phyloP scores from a whole-genome alignment of 2,113 vertebrate species.

The Ellobius talpinus region DNA sequence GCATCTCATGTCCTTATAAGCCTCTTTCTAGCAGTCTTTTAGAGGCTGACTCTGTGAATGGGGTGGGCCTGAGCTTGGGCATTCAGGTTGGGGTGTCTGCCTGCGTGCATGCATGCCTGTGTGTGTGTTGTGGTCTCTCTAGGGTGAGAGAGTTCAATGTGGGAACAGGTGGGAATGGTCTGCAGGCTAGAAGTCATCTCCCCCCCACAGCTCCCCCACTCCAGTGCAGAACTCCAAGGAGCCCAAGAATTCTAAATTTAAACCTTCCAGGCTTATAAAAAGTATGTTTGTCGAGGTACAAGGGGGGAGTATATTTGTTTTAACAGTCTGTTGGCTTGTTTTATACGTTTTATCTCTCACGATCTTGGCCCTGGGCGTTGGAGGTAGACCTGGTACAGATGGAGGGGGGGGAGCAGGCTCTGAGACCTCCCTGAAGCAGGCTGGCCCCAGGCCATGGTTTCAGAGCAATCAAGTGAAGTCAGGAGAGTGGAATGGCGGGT shows the following conservation, averaged over 20 bases:
- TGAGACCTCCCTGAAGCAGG: background rate
- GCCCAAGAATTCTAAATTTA: constrained; percentile 25
- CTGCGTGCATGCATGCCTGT: background rate
- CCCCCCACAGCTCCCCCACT: background rate
- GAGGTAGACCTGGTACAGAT: background rate
- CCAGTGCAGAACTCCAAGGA: background rate
- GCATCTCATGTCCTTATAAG: background rate
- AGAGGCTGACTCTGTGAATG: background rate
- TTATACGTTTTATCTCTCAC: background rate
- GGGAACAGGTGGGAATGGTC: background rate
- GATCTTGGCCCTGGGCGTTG: background rate
- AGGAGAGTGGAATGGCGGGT: background rate
- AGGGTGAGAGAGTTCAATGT: background rate
- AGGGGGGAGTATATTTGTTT: constrained; percentile 10
- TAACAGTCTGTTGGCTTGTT: constrained; percentile 64
- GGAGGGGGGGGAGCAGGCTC: background rate
- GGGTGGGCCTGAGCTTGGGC: background rate
- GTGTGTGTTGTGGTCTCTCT: background rate
- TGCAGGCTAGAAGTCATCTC: background rate
- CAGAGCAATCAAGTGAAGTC: background rate
- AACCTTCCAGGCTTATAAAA: constrained; percentile 46
- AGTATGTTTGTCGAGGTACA: constrained; percentile 53
- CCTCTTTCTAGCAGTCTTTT: background rate
- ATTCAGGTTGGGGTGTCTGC: background rate
- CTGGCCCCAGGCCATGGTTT: too few species aligned